Percentiles rank a stretch among this genome's conserved stretches.
Evolutionary conservation across 2,888 invertebrate species (phyloP).

Genomic region (Chironomus tentans): DNA sequence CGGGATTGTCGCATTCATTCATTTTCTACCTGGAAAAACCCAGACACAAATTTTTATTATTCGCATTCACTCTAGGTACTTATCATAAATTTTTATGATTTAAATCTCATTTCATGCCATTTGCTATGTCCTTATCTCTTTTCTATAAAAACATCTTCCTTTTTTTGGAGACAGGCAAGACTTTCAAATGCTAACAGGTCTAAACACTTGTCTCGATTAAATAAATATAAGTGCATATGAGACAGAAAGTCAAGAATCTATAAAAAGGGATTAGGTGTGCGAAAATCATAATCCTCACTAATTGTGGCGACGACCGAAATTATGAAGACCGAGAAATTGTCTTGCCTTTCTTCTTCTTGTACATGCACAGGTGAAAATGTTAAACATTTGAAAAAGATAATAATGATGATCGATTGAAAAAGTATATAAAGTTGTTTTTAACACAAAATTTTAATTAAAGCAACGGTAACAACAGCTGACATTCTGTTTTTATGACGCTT

Average conservation of each 20-base stretch:
- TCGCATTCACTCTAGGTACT: background rate
- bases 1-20: background rate
- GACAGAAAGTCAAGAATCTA: background rate
- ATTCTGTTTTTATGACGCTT: background rate
- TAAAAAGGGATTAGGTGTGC: background rate
- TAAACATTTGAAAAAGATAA: no score
- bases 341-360: background rate
- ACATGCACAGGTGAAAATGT: no score
- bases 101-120: constrained; percentile 16
- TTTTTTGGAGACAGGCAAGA: background rate
- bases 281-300: constrained; percentile 16
- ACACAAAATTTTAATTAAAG: no score
- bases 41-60: background rate
- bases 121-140: background rate
- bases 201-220: constrained; percentile 6
- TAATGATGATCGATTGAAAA: no score
- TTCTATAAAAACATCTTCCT: background rate
- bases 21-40: constrained; percentile 14
- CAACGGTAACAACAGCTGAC: background rate
- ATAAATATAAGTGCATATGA: background rate
- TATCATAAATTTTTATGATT: constrained; percentile 25
- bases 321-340: background rate
- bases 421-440: no score
- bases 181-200: background rate
- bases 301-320: constrained; percentile 15